Evolutionary conservation across 2,113 vertebrate species (phyloP).

Genomic region (Melierax canorus): DNA sequence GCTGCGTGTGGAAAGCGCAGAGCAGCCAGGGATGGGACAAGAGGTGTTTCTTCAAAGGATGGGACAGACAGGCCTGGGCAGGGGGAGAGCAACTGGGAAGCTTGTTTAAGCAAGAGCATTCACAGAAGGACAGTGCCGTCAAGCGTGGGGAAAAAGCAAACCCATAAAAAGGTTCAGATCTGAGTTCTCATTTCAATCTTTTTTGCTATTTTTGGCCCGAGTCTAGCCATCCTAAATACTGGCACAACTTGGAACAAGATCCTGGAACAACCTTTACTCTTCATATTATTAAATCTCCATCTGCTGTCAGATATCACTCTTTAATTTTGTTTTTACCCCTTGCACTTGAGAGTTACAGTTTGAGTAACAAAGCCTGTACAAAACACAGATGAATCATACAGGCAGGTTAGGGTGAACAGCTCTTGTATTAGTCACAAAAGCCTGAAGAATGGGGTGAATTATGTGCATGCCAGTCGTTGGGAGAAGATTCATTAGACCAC

Average conservation of each 20-base stretch:
- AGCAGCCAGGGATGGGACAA: not conserved
- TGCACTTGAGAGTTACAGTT: not conserved
- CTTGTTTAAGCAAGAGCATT: not conserved
- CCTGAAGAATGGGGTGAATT: not conserved
- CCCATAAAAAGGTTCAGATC: no score
- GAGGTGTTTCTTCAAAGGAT: rapidly evolving
- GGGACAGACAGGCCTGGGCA: not conserved
- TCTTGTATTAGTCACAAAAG: conserved; percentile 23
- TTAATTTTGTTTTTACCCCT: conserved; percentile 22
- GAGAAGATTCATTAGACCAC: conserved; percentile 33
- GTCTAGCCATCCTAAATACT: not conserved
- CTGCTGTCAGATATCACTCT: conserved; percentile 8
- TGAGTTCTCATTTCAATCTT: no score
- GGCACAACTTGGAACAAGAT: not conserved
- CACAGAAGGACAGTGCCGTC: not conserved
- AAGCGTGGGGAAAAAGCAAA: not conserved
- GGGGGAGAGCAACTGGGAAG: not conserved
- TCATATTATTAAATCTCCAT: conserved; percentile 1
- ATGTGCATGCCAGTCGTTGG: not conserved
- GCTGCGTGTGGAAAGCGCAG: not conserved
- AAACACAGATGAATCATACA: conserved; percentile 32
- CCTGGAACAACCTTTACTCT: not conserved
- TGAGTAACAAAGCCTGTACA: conserved; percentile 5
- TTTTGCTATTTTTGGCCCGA: not conserved
- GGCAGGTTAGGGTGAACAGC: conserved; percentile 14